These are phyloP conservation scores for Mesopsocus fuscifrons DNA, from an alignment of 2,888 invertebrate species.

Conservation along the genomic window DNA sequence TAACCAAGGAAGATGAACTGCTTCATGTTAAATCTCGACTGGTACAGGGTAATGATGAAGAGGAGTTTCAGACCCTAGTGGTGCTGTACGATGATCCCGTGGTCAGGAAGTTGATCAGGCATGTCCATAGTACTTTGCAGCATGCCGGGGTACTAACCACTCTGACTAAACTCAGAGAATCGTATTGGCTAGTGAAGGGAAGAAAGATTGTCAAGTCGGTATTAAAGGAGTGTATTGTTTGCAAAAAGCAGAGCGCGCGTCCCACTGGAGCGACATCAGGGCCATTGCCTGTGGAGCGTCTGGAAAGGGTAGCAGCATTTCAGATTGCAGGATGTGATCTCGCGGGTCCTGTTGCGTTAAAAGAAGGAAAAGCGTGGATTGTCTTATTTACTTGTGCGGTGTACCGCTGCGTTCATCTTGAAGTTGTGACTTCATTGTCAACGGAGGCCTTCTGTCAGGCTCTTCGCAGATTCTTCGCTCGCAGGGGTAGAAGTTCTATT, in stretches of 20 bases:
- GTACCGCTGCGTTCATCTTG: conserved; percentile 22
- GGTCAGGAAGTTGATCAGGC: conserved; percentile 8
- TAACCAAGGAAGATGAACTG: conserved; percentile 6
- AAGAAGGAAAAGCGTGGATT: conserved; percentile 20
- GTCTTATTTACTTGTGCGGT: conserved; percentile 23
- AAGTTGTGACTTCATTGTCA: conserved; percentile 19
- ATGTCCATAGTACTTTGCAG: conserved; percentile 5
- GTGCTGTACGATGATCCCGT: conserved; percentile 11
- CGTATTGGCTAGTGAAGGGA: not conserved
- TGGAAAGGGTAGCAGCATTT: conserved; percentile 18
- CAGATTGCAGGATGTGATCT: conserved; percentile 22
- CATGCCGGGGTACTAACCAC: conserved; percentile 11
- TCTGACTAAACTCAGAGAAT: conserved; percentile 4
- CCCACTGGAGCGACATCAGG: conserved; percentile 15
- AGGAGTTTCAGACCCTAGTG: conserved; percentile 8
- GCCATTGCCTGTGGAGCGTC: conserved; percentile 19
- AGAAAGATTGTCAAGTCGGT: not conserved
- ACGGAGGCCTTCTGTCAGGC: conserved; percentile 20
- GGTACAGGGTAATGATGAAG: conserved; percentile 1
- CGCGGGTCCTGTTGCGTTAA: conserved; percentile 22
- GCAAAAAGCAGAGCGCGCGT: conserved; percentile 16
- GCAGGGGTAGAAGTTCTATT: conserved; percentile 14
- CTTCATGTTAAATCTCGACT: conserved; percentile 2
- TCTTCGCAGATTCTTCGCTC: conserved; percentile 19
- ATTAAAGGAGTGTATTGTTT: conserved; percentile 13